A percentile compares a stretch with the other conserved stretches of the same genome.
These are phyloP conservation scores for Lithosia quadra DNA, from an alignment of 2,888 invertebrate species.

Conservation along the genomic window DNA sequence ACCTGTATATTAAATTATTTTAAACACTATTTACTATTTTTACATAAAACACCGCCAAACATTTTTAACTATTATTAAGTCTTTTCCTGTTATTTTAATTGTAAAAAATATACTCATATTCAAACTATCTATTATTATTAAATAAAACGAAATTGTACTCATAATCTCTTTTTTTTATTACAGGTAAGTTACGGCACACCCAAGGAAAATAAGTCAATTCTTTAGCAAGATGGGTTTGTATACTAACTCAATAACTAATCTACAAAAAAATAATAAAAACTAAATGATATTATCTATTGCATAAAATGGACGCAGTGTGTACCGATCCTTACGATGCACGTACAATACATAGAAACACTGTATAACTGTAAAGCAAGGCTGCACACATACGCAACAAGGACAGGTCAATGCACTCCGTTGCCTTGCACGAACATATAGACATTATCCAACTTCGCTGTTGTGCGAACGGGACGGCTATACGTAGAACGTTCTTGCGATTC, in stretches of 20 bases:
- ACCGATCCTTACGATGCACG: conserved; percentile 80
- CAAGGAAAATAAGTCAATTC: conserved; percentile 37
- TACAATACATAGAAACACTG: conserved; percentile 68
- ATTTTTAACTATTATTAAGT: background rate
- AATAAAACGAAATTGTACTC: conserved; percentile 5
- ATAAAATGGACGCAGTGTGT: conserved; percentile 65
- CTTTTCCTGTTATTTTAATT: background rate
- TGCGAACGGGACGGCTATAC: conserved; percentile 61
- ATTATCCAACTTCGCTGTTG: conserved; percentile 58
- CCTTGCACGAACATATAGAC: conserved; percentile 79
- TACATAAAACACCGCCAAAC: too few species aligned
- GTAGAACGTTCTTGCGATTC: conserved; percentile 62
- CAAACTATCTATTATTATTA: background rate
- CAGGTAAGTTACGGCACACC: conserved; percentile 59
- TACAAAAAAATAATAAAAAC: conserved; percentile 36
- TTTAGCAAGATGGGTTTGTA: conserved; percentile 45
- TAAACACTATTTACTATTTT: too few species aligned
- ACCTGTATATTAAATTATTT: too few species aligned
- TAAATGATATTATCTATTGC: conserved; percentile 39
- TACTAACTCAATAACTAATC: conserved; percentile 23
- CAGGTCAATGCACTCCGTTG: conserved; percentile 86
- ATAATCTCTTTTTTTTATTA: conserved; percentile 37
- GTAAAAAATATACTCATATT: background rate
- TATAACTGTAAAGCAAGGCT: conserved; percentile 86
- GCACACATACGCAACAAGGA: conserved; percentile 85